Conservation (phyloP, 2,888 invertebrate species). For the Glomeris marginata region DNA sequence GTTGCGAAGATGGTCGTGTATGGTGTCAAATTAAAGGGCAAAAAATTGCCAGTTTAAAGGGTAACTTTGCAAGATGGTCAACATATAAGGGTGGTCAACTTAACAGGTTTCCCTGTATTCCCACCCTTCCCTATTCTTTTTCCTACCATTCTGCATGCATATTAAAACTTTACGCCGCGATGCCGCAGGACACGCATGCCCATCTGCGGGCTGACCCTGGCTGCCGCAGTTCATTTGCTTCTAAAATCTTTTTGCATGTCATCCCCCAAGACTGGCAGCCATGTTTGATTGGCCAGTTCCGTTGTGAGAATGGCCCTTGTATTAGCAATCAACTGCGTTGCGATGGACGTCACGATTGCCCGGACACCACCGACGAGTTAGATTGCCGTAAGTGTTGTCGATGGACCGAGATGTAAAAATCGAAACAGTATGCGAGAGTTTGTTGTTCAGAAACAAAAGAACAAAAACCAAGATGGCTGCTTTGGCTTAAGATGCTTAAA, state of each 20-base stretch:
- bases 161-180: neutral
- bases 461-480: too few species aligned
- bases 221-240: constrained; percentile 4
- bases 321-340: constrained; percentile 18
- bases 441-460: too few species aligned
- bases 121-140: neutral
- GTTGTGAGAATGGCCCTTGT: constrained; percentile 16
- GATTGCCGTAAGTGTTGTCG: constrained; percentile 17
- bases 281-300: constrained; percentile 14
- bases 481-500: too few species aligned
- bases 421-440: too few species aligned
- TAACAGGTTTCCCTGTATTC: too few species aligned
- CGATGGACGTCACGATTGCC: constrained; percentile 27
- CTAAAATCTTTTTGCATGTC: constrained; percentile 4
- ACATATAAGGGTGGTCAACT: too few species aligned
- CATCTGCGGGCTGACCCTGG: constrained; percentile 4
- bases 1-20: too few species aligned
- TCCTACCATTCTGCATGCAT: neutral
- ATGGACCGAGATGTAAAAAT: too few species aligned
- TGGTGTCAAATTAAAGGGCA: too few species aligned
- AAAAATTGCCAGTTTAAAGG: too few species aligned
- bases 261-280: constrained; percentile 14
- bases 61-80: neutral
- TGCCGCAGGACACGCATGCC: neutral
- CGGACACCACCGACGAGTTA: constrained; percentile 21